Evolutionary conservation across 92 coral and sea anemone species (phyloP).

Genomic region (Bergia sp.): DNA sequence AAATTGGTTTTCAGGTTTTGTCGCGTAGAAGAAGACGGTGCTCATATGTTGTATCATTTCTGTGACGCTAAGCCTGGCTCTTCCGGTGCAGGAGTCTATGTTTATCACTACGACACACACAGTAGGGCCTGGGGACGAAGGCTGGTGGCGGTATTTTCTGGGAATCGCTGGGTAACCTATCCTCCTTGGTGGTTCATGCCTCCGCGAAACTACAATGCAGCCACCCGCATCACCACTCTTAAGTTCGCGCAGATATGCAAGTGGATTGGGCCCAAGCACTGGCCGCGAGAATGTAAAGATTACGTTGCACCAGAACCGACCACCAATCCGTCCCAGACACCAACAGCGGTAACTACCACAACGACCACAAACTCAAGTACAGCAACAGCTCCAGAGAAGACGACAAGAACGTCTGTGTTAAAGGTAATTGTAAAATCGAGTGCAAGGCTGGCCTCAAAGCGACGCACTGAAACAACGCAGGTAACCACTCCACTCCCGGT

Average conservation of each 20-base stretch:
- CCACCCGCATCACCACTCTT: conserved; percentile 73
- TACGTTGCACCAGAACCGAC: neutral
- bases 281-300: conserved; percentile 34
- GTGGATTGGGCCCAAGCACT: conserved; percentile 78
- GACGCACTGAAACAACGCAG: neutral
- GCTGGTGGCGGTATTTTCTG: conserved; percentile 89
- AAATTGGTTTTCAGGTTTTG: conserved; percentile 53
- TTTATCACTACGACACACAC: conserved; percentile 49
- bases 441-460: neutral
- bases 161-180: conserved; percentile 76
- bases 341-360: neutral
- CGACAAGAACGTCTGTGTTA: neutral
- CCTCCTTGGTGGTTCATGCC: conserved; percentile 57
- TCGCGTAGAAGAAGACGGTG: conserved; percentile 36
- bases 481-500: neutral
- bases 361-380: neutral
- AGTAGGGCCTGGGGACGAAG: conserved; percentile 57
- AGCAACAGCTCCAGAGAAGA: neutral
- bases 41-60: conserved; percentile 80
- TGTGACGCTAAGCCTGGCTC: conserved; percentile 96
- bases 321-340: conserved; percentile 2
- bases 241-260: conserved; percentile 85
- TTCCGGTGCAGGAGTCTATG: conserved; percentile 96
- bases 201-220: conserved; percentile 82
- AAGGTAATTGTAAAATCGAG: neutral